These are phyloP conservation scores for Apaloderma vittatum DNA, from an alignment of 2,113 vertebrate species.

Conservation along the genomic window DNA sequence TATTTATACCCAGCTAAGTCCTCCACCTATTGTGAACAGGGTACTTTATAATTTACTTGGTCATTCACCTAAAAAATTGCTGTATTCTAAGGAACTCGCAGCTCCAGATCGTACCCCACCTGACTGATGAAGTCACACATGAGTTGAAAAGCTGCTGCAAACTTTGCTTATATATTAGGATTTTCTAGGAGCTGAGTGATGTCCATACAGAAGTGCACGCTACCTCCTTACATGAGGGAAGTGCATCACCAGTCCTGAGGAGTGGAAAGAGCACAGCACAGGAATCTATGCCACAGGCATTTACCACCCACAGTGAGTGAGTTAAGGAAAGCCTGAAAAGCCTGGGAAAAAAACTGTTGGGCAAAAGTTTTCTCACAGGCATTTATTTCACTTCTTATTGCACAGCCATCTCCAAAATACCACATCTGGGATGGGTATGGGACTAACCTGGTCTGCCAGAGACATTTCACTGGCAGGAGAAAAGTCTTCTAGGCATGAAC, in stretches of 20 bases:
- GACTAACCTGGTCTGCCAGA: not conserved
- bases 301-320: fast-evolving
- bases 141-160: not conserved
- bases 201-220: not conserved
- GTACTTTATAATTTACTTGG: not conserved
- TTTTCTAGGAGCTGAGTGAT: not conserved
- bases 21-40: not conserved
- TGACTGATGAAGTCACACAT: not conserved
- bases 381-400: not conserved
- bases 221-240: not conserved
- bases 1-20: not conserved
- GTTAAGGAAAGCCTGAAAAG: not conserved
- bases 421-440: not conserved
- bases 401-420: not conserved
- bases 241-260: no score
- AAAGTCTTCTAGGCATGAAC: not conserved
- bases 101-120: not conserved
- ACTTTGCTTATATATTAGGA: not conserved
- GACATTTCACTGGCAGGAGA: not conserved
- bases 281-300: not conserved
- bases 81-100: not conserved
- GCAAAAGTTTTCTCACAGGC: not conserved
- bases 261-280: not conserved
- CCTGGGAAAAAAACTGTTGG: not conserved
- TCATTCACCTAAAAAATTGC: not conserved